Evolutionary conservation across 2,113 vertebrate genomes (phyloP), one percentile per base, ranked within the genome.

Genomic region (Brachionichthys hirsutus): DNA sequence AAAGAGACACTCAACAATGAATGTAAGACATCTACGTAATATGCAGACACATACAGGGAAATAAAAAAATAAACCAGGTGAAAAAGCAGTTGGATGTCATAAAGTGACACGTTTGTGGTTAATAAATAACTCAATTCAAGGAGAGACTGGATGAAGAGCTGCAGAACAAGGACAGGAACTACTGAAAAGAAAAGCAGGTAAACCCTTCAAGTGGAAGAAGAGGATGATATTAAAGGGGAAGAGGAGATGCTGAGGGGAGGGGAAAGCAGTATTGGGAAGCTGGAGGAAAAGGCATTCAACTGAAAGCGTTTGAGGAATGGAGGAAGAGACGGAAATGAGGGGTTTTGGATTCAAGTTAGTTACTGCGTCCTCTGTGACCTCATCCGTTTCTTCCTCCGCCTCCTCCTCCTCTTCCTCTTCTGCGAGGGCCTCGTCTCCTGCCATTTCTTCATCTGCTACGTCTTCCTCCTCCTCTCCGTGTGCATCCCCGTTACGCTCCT

Each of bases 331-430:
- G 52, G 56, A 49, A 50, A 12, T 12, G 67, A 11, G 14, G 40
- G 44, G 68, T 30, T 52, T 6, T 22, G 48, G 49, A 34, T 42
- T 67, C 24, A 42, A 55, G 68, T 62, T 59, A 84, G 75, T 87
- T 90, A 91, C 85, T 83, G 70, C 86, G 46, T 86, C 85, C 62
- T 88, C 76, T 53, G 81, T 77, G 61, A 80, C 81, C 62, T 87
- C 85, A 2, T 81, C 73, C 38, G 69, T 70, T 42, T 77, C 66
- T 53, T 78, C 69, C 12, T 42, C 69, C 20, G 44, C 41, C 46
- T 51, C 70, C 6, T 66, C 63, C 13, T 58, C 63, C 22, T 70
- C 81, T 38, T 58, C 63, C 22, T 70, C 81, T 38, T 22, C 69
- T 0, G 38, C 36, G 24, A 30, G 41, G 13, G 9, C 61, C 22